Conservation (phyloP, 2,888 invertebrate species). For the Calameuta pallipes region DNA sequence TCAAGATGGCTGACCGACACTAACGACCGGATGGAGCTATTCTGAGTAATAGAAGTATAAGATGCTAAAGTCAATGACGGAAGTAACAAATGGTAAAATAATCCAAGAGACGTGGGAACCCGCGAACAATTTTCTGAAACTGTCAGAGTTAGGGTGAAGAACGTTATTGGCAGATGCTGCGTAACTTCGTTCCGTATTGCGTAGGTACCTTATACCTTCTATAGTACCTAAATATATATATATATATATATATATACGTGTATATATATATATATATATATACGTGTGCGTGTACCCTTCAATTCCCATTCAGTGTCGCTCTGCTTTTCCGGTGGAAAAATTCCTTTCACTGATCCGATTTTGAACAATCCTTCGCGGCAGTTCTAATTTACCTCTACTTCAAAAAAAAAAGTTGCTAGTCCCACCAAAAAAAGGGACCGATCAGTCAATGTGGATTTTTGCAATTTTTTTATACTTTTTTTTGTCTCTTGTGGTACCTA, state of each 20-base stretch:
- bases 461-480: constrained; percentile 17
- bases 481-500: background rate
- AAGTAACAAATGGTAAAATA: too few species aligned
- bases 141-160: background rate
- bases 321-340: constrained; percentile 16
- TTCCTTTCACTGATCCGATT: constrained; percentile 47
- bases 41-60: too few species aligned
- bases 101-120: constrained; percentile 2
- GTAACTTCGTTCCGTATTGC: background rate
- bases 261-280: too few species aligned
- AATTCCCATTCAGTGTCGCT: background rate
- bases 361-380: constrained; percentile 41
- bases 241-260: background rate
- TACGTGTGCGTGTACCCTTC: background rate
- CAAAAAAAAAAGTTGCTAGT: background rate
- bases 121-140: constrained; percentile 1
- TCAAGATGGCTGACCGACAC: too few species aligned
- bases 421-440: constrained; percentile 23
- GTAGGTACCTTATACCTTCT: background rate
- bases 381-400: constrained; percentile 41
- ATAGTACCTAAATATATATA: too few species aligned
- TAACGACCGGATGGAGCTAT: too few species aligned
- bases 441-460: constrained; percentile 25
- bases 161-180: constrained; percentile 16
- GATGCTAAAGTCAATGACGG: too few species aligned